Evolutionary conservation across 2,797 vertebrate species (phyloP).

Genomic region (Ficedula albicollis): DNA sequence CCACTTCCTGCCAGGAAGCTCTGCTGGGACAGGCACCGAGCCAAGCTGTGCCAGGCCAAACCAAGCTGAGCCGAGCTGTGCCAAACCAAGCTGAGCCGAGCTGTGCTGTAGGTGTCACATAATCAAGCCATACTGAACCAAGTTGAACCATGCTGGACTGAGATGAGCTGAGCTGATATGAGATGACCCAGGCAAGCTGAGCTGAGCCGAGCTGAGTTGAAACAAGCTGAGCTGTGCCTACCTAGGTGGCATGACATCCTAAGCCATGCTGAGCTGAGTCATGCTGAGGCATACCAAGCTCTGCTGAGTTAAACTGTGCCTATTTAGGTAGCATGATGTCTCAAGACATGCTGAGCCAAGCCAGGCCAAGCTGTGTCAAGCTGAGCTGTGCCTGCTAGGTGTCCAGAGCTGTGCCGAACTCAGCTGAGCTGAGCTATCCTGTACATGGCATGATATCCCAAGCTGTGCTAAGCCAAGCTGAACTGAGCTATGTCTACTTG

Average conservation of each 20-base stretch:
- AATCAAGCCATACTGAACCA: not conserved
- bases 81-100: not conserved
- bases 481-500: not conserved
- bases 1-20: not conserved
- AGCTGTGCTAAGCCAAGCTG: not conserved
- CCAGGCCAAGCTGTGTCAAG: not conserved
- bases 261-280: not conserved
- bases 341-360: fast-evolving
- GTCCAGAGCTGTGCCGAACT: not conserved
- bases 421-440: fast-evolving
- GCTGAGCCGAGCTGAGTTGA: not conserved
- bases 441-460: not conserved
- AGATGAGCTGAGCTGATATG: not conserved
- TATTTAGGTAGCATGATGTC: not conserved
- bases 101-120: not conserved
- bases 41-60: not conserved
- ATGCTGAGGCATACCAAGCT: not conserved
- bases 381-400: not conserved
- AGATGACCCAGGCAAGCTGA: too few species aligned
- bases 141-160: not conserved
- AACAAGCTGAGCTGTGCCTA: not conserved
- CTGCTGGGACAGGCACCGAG: fast-evolving
- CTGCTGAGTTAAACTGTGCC: not conserved
- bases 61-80: fast-evolving
- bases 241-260: not conserved